These are phyloP conservation scores for Tenthredo mesomela DNA, from an alignment of 2,888 invertebrate genomes.

Conservation along the genomic window DNA sequence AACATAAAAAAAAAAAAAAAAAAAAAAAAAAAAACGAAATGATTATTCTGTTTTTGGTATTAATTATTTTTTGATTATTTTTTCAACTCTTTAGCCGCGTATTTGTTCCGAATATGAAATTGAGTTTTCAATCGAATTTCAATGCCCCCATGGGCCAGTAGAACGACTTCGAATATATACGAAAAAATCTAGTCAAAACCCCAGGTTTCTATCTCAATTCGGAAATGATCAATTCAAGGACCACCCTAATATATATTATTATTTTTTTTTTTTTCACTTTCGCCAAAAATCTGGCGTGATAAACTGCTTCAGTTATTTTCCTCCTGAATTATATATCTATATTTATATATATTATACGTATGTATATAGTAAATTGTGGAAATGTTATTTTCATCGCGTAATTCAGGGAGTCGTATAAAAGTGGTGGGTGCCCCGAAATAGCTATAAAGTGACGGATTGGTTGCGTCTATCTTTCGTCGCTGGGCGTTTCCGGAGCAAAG, in stretches of 20 bases:
- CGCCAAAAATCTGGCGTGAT: background rate
- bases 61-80: background rate
- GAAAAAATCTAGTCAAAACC: too few species aligned
- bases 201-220: too few species aligned
- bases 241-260: too few species aligned
- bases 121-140: too few species aligned
- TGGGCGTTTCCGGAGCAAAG: slow-evolving; percentile 17
- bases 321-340: background rate
- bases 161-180: too few species aligned
- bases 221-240: too few species aligned
- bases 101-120: background rate
- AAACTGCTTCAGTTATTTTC: background rate
- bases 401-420: slow-evolving; percentile 23
- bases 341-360: background rate
- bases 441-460: slow-evolving; percentile 33
- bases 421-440: background rate
- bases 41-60: background rate
- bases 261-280: background rate
- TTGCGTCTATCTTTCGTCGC: slow-evolving; percentile 17
- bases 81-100: background rate
- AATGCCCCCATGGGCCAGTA: too few species aligned
- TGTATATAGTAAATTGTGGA: background rate
- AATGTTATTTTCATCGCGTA: slow-evolving; percentile 20
- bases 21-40: too few species aligned
- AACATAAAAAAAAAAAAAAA: background rate